Base-by-base conservation (phyloP, 1,140 invertebrate genomes). In the Eriosoma lanigerum region DNA sequence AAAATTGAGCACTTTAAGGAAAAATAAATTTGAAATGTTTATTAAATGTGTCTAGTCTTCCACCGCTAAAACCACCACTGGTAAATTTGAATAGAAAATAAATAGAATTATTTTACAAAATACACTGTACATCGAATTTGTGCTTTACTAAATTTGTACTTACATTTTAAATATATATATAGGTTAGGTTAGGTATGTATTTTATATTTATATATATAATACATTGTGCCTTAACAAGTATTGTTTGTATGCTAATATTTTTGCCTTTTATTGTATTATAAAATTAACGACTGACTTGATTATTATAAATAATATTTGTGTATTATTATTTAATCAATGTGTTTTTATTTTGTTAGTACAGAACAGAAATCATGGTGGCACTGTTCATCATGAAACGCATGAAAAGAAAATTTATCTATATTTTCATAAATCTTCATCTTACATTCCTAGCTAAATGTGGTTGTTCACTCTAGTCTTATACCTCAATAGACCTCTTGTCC, bases 231-330 rank as follows among this genome's bases (percentile, higher is more conserved):
- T 75, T 78, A 78, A 78, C 24, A 15, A 76, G 17, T 48, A 78
- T 78, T 78, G 29, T 78, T 78, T 78, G 75, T 32, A 56, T 78
- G 75, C 75, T 78, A 78, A 78, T 78, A 38, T 56, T 58, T 78
- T 58, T 48, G 75, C 75, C 56, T 78, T 78, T 62, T 62, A 78
- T 78, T 78, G 75, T 78, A 78, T 78, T 48, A 78, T 78, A 78
- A 78, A 21, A 78, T 78, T 78, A 78, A 78, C 75, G 75, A 78
- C 75, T 78, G 75, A 78, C 75, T 78, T 78, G 15, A 60, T 29
- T 62, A 78, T 48, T 62, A 78, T 60, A 76, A 46, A 62, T 76
- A 72, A 19, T 50, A 72, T 50, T 29, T 29, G 68, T 72, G 48
- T 52, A 72, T 19, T 29, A 72, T 52, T 72, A 50, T 19, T 72